phyloP scores from a whole-genome alignment of 2,113 vertebrate species.

The Cottus gobio region DNA sequence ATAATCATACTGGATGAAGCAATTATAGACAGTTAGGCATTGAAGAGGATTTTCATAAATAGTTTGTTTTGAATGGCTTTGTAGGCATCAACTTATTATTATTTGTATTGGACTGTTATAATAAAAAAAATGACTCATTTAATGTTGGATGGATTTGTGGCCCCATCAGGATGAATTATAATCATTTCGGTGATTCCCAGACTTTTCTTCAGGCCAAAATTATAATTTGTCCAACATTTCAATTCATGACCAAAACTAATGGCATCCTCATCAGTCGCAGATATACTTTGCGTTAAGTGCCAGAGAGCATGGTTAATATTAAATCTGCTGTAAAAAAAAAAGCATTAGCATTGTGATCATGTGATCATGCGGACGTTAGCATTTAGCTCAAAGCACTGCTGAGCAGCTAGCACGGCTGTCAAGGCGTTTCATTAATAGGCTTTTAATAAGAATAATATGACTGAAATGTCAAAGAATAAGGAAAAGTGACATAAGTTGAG shows the following conservation, averaged over 20 bases:
- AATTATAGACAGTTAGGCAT: background rate
- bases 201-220: background rate
- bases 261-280: background rate
- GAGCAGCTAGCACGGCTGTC: background rate
- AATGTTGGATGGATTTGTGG: background rate
- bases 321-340: too few species aligned
- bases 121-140: too few species aligned
- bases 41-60: background rate
- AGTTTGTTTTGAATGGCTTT: background rate
- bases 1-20: background rate
- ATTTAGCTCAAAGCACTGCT: background rate
- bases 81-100: background rate
- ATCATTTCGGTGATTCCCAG: background rate
- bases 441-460: too few species aligned
- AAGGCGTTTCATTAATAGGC: too few species aligned
- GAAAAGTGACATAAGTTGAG: background rate
- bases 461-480: background rate
- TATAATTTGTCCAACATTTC: too few species aligned
- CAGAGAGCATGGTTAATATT: too few species aligned
- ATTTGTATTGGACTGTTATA: background rate
- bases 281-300: background rate
- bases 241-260: background rate
- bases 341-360: too few species aligned
- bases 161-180: too few species aligned
- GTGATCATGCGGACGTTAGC: background rate